Evolutionary conservation across 2,888 invertebrate genomes (phyloP), one percentile per base, ranked within the genome.

Genomic region (Tenodera sinensis): DNA sequence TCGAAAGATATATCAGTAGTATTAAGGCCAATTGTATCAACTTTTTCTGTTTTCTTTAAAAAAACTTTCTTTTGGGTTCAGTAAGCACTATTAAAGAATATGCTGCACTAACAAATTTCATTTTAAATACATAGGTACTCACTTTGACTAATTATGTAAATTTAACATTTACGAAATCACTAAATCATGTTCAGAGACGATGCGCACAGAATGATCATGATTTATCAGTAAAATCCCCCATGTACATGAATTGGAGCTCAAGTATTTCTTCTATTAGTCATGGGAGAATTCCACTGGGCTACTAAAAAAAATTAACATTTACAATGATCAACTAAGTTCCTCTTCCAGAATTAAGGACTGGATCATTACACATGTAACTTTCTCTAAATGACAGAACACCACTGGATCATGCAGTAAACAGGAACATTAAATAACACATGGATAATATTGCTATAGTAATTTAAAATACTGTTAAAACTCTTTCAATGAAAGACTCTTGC

Each of bases 391-490:
- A 71, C 54, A 71, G 28, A 20, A 87, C 86, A 87, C 86, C 54
- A 85, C 28, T 85, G 84, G 34, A 85, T 28, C 85, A 54, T 85
- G 85, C 54, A 84, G 84, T 84, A 84, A 84, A 84, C 30, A 84
- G 28, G 85, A n/a, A 86, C 86, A 30, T 71, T 71, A 83, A 87
- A 83, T 82, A 87, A 27, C 83, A 87, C 28, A 25, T 28, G 81
- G 28, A 27, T 87, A 28, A 87, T 83, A 87, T 87, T 87, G 87
- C 87, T 87, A 82, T 87, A 86, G 86, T 28, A 86, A 86, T 86
- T 28, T 81, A 86, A 87, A 87, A 87, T 87, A 87, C 87, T 87
- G 87, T 87, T 86, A 28, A 82, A 83, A 82, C 30, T 81, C 71
- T 30, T 71, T 14, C 86, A 86, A 86, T 81, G 54, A 86, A 86